A percentile compares a stretch with the other conserved stretches of the same genome.
Conservation (phyloP, 2,888 invertebrate species). For the Torymus auratus region DNA sequence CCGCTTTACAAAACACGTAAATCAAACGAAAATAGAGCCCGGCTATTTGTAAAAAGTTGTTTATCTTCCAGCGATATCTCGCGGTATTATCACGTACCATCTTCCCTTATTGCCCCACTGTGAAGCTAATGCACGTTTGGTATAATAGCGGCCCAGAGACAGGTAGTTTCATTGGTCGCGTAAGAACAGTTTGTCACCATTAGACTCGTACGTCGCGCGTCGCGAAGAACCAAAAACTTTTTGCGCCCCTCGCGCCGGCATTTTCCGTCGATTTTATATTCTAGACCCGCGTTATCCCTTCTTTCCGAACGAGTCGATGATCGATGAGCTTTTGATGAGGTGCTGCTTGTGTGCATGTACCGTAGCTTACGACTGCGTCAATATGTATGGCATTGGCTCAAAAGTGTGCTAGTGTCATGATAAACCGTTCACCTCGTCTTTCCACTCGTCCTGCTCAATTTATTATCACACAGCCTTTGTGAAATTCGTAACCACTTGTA, state of each 20-base stretch:
- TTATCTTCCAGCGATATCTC: too few relatives aligned
- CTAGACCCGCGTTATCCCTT: neutral
- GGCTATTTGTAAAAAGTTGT: too few relatives aligned
- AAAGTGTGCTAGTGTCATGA: too few relatives aligned
- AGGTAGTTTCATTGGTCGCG: neutral
- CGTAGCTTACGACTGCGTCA: neutral
- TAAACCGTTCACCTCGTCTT: too few relatives aligned
- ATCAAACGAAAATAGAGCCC: too few relatives aligned
- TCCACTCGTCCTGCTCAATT: too few relatives aligned
- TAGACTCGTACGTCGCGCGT: neutral
- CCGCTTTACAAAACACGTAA: too few relatives aligned
- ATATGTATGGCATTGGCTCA: neutral
- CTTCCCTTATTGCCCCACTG: too few relatives aligned
- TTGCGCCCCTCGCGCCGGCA: neutral
- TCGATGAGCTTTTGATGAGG: slow-evolving; percentile 19
- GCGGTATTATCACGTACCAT: too few relatives aligned
- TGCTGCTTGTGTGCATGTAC: neutral
- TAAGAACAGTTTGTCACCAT: neutral
- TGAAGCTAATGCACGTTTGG: neutral
- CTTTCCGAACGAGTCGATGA: neutral
- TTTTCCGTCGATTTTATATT: slow-evolving; percentile 2
- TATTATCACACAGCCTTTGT: too few relatives aligned
- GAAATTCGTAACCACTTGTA: too few relatives aligned
- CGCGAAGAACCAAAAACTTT: slow-evolving; percentile 14
- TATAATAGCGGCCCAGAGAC: neutral